Evolutionary conservation across 2,888 invertebrate species (phyloP).

Genomic region (Leptopilina drosophilae): DNA sequence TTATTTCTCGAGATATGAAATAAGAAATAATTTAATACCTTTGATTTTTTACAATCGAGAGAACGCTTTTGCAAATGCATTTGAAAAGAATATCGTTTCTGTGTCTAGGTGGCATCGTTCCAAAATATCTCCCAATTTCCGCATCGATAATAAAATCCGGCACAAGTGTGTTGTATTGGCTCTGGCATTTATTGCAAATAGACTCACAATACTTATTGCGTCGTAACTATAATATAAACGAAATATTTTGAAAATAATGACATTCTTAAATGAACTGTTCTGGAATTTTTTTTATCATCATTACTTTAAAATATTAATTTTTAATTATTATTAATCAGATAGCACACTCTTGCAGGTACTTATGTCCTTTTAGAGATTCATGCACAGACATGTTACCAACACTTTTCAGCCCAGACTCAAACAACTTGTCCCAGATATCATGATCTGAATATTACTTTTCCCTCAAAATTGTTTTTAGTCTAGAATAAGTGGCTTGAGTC

Average conservation of each 20-base stretch:
- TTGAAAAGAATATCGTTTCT: constrained; percentile 20
- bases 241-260: constrained; percentile 1
- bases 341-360: too few relatives aligned
- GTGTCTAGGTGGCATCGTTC: constrained; percentile 35
- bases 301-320: too few relatives aligned
- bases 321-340: too few relatives aligned
- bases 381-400: too few relatives aligned
- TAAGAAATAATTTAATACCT: constrained; percentile 13
- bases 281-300: neutral
- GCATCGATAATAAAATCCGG: constrained; percentile 36
- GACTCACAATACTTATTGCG: constrained; percentile 38
- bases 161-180: constrained; percentile 35
- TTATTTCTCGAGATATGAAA: constrained; percentile 16
- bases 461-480: too few relatives aligned
- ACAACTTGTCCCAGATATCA: too few relatives aligned
- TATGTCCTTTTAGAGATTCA: too few relatives aligned
- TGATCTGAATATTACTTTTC: too few relatives aligned
- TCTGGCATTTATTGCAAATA: constrained; percentile 43
- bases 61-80: constrained; percentile 10
- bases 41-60: constrained; percentile 17
- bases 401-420: too few relatives aligned
- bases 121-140: constrained; percentile 39
- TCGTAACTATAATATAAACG: constrained; percentile 4
- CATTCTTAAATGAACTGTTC: neutral
- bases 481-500: too few relatives aligned